Conservation (phyloP, 2,113 vertebrate species). For the Motacilla tschutschensis region DNA sequence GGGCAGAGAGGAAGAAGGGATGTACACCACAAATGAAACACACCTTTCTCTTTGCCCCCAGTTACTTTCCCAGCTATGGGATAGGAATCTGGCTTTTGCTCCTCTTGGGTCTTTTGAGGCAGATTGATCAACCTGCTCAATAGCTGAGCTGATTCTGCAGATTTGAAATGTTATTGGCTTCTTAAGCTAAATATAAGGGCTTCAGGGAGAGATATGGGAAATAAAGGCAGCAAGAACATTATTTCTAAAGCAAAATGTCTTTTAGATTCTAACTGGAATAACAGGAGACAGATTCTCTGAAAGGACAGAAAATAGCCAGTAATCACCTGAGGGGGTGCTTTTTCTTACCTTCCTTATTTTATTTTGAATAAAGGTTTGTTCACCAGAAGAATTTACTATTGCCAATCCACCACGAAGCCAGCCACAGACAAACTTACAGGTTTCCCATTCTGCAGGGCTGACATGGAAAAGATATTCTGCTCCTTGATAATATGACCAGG, state of each 20-base stretch:
- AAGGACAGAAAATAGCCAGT: not conserved
- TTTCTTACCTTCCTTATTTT: slow-evolving; percentile 80
- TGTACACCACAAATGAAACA: not conserved
- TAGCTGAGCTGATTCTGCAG: not conserved
- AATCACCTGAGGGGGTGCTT: not conserved
- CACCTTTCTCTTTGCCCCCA: not conserved
- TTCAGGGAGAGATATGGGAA: not conserved
- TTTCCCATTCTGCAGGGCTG: slow-evolving; percentile 73
- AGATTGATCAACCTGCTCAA: not conserved
- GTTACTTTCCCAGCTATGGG: not conserved
- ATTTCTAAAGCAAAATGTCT: not conserved
- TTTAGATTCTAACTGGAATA: not conserved
- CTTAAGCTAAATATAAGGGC: not conserved
- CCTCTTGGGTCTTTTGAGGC: not conserved
- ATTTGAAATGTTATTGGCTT: not conserved
- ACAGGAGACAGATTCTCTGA: not conserved
- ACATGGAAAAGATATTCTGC: slow-evolving; percentile 85
- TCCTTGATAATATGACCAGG: slow-evolving; percentile 88
- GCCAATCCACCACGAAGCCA: slow-evolving; percentile 81
- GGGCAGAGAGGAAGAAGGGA: not conserved
- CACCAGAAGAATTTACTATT: slow-evolving; percentile 82
- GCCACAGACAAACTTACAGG: slow-evolving; percentile 81
- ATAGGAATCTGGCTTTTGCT: not conserved
- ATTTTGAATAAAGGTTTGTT: slow-evolving; percentile 85
- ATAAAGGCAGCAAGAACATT: not conserved